A percentile compares a stretch with the other conserved stretches of the same genome.
Evolutionary conservation across 64 coral and sea anemone genomes (phyloP).

Genomic region (Pocillopora verrucosa): DNA sequence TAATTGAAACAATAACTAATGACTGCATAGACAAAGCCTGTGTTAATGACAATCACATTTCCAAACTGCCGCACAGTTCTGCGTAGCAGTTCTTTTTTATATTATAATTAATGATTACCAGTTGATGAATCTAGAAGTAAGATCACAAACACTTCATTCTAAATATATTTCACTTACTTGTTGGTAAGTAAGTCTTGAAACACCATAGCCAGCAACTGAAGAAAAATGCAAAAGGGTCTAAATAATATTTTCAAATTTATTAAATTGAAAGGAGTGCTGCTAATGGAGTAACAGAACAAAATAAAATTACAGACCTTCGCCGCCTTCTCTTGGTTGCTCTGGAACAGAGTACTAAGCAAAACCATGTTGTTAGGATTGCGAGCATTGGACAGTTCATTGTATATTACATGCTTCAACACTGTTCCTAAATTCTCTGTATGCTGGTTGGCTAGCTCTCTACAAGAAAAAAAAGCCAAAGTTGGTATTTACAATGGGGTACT

Average conservation of each 20-base stretch:
- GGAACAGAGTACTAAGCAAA: slow-evolving; percentile 74
- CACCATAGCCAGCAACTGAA: slow-evolving; percentile 87
- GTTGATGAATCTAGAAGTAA: no score
- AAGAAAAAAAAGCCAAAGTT: slow-evolving; percentile 5
- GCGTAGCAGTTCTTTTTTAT: no score
- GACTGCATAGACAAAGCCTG: no score
- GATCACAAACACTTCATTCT: no score
- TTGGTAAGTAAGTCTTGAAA: slow-evolving; percentile 94
- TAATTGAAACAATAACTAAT: no score
- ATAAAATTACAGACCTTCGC: slow-evolving; percentile 67
- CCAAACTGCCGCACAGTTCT: no score
- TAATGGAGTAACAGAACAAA: no score
- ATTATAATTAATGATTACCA: no score
- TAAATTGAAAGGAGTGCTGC: no score
- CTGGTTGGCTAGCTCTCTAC: slow-evolving; percentile 77
- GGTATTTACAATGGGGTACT: not conserved
- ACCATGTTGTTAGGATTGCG: slow-evolving; percentile 98
- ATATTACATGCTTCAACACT: slow-evolving; percentile 91
- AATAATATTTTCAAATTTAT: no score
- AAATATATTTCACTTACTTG: slow-evolving; percentile 51
- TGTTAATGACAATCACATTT: no score
- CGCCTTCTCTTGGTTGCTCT: slow-evolving; percentile 72
- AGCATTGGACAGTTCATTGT: slow-evolving; percentile 91
- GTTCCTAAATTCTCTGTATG: slow-evolving; percentile 92
- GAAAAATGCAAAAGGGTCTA: not conserved